phyloP scores from a whole-genome alignment of 2,888 invertebrate species.

The Lucinisca nassula region DNA sequence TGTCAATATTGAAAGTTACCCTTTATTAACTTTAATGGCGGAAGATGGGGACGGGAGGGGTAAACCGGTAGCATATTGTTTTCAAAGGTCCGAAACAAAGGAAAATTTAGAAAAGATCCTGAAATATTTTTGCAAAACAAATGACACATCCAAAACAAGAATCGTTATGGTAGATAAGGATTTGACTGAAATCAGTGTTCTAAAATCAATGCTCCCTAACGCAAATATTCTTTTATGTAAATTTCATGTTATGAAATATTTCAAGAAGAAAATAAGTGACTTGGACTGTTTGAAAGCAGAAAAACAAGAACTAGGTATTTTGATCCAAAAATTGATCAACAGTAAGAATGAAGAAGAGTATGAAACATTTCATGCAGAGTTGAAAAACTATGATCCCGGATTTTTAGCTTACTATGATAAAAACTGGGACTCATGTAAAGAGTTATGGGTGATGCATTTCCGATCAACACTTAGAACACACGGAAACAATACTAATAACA shows the following conservation, averaged over 20 bases:
- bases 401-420: background rate
- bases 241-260: slow-evolving; percentile 16
- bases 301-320: background rate
- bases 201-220: background rate
- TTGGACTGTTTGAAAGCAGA: background rate
- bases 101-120: slow-evolving; percentile 4
- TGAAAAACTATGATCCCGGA: background rate
- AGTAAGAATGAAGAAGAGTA: background rate
- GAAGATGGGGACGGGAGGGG: slow-evolving; percentile 15
- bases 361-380: background rate
- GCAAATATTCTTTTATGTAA: slow-evolving; percentile 12
- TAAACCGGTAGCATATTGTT: slow-evolving; percentile 10
- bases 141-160: background rate
- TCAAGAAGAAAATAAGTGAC: slow-evolving; percentile 3
- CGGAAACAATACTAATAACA: slow-evolving; percentile 12
- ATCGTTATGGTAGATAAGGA: slow-evolving; percentile 17
- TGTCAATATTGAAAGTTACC: slow-evolving; percentile 12
- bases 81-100: background rate
- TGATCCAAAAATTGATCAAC: background rate
- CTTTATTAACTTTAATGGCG: background rate
- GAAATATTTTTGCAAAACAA: background rate
- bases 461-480: background rate
- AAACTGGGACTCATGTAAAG: slow-evolving; percentile 12
- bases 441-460: slow-evolving; percentile 11
- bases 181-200: background rate